These are phyloP conservation scores for Podilymbus podiceps DNA, from an alignment of 2,113 vertebrate species.

Conservation along the genomic window DNA sequence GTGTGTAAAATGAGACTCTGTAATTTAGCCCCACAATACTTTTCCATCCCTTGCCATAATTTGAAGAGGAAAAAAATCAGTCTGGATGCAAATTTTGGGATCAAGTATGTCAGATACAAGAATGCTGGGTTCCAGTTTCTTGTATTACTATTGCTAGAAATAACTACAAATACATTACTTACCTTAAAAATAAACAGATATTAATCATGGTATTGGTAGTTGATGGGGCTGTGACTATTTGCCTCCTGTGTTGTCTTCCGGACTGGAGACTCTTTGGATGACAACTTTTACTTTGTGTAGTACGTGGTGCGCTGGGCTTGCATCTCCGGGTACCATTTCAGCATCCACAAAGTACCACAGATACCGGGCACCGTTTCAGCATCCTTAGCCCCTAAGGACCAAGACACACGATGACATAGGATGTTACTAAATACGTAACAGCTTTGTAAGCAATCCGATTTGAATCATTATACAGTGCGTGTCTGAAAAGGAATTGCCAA, in stretches of 20 bases:
- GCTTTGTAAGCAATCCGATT: neutral
- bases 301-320: accelerated
- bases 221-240: neutral
- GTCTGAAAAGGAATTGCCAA: neutral
- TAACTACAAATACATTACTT: neutral
- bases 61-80: neutral
- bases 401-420: accelerated
- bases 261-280: neutral
- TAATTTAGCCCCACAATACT: accelerated
- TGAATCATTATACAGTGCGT: neutral
- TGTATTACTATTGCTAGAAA: neutral
- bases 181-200: neutral
- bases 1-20: neutral
- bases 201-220: neutral
- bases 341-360: neutral
- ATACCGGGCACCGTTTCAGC: neutral
- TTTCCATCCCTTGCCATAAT: neutral
- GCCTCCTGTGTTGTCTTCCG: accelerated
- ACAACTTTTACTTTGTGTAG: neutral
- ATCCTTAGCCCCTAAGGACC: neutral
- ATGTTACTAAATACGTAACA: neutral
- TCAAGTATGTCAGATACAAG: neutral
- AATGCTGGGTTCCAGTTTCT: neutral
- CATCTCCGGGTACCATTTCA: neutral
- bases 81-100: neutral